Evolutionary conservation across 2,113 vertebrate genomes (phyloP), one percentile per base, ranked within the genome.

Genomic region (Bufo gargarizans): DNA sequence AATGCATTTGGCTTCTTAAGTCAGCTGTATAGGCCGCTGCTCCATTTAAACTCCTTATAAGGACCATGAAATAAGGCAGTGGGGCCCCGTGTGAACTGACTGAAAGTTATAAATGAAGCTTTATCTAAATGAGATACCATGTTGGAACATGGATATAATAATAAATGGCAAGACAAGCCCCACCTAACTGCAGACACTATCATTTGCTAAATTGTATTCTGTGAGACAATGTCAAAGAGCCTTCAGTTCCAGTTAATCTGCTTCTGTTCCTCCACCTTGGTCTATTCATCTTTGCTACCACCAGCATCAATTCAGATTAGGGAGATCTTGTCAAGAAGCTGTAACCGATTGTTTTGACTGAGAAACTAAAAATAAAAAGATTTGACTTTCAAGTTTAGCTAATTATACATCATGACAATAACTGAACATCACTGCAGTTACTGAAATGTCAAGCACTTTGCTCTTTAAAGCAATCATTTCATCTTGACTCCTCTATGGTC

Each of bases 261-360:
- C 47, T 16, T 65, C 61, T 14, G 6, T 59, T 45, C 11, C 13
- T 12, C 61, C 81, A 67, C 81, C 61, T n/a, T 14, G 13, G 6
- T 63, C 33, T 82, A 82, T 67, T 67, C 61, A 53, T 83, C 81
- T 69, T 83, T 69, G 47, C 69, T 83, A 69, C 61, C 63, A 69
- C 81, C 63, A 53, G 81, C 45, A 53, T 20, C 13, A 19, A 82
- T 83, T 83, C 20, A 67, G 20, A 22, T 67, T 82, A 63, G 17
- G 22, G 19, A 20, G 61, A 83, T 67, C 47, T 53, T 33, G 81
- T 83, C 47, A 69, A 83, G 69, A 20, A 22, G 4, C 69, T 83
- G 4, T 50, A 53, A 11, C 5, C 12, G 61, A 53, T 67, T 83
- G 81, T 83, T 69, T 82, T 83, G 81, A 69, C 81, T 82, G 45